These are phyloP conservation scores for Oryzias celebensis DNA, from an alignment of 2,113 vertebrate species.

Conservation along the genomic window DNA sequence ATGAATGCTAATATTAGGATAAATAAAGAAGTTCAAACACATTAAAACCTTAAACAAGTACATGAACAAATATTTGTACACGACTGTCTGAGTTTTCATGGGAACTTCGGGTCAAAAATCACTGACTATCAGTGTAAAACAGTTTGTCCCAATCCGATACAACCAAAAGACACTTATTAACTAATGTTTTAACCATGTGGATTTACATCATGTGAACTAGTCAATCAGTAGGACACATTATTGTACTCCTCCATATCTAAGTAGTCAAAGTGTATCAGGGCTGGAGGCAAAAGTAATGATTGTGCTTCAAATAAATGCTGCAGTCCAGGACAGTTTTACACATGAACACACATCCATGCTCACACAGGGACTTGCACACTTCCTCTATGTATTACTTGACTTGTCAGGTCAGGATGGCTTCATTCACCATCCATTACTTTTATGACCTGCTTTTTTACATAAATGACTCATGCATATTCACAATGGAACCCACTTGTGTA, in stretches of 20 bases:
- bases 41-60: too few species aligned
- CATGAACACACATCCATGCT: background rate
- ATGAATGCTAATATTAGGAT: too few species aligned
- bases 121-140: constrained; percentile 41
- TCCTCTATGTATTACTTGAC: constrained; percentile 76
- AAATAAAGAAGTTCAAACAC: too few species aligned
- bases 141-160: constrained; percentile 52
- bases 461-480: constrained; percentile 91
- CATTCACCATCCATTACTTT: constrained; percentile 86
- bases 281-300: constrained; percentile 85
- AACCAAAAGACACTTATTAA: constrained; percentile 68
- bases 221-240: constrained; percentile 72
- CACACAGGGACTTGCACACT: constrained; percentile 23
- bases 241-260: constrained; percentile 69
- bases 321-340: constrained; percentile 36
- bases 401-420: constrained; percentile 81
- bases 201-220: constrained; percentile 68
- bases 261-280: constrained; percentile 78
- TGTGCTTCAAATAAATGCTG: constrained; percentile 77
- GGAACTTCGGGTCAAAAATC: constrained; percentile 32
- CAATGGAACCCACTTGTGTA: constrained; percentile 65
- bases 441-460: constrained; percentile 86
- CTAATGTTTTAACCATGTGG: constrained; percentile 53
- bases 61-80: too few species aligned
- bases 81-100: background rate